Evolutionary conservation across 1,140 invertebrate species (phyloP).

Genomic region (Musca vetustissima): DNA sequence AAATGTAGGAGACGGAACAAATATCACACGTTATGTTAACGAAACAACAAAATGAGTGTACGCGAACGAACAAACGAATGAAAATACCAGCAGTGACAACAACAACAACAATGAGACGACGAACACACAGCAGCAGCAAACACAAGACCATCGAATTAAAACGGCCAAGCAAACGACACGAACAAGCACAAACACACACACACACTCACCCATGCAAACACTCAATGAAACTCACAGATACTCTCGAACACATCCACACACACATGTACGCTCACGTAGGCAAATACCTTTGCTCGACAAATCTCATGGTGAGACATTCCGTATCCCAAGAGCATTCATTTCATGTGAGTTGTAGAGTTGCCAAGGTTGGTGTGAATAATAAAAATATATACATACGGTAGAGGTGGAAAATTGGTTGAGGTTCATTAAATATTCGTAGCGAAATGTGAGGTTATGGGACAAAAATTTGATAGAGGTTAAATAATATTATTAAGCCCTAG

Average conservation of each 20-base stretch:
- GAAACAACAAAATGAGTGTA: not conserved
- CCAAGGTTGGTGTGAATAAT: too few relatives aligned
- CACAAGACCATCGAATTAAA: not conserved
- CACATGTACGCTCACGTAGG: not conserved
- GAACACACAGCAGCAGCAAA: not conserved
- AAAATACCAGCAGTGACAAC: not conserved
- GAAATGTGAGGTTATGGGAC: too few relatives aligned
- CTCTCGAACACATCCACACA: not conserved
- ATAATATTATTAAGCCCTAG: too few relatives aligned
- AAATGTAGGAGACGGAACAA: slow-evolving; percentile 8
- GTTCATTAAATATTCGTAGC: too few relatives aligned
- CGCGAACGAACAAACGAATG: too few relatives aligned
- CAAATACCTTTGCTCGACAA: slow-evolving; percentile 2
- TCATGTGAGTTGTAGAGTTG: too few relatives aligned
- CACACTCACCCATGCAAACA: not conserved
- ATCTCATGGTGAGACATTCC: too few relatives aligned
- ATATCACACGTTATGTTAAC: slow-evolving; percentile 19
- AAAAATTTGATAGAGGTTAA: too few relatives aligned
- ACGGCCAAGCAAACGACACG: not conserved
- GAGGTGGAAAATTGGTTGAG: too few relatives aligned
- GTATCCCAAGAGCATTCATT: too few relatives aligned
- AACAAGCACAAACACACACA: not conserved
- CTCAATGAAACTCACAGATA: not conserved
- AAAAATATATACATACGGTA: too few relatives aligned
- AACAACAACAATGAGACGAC: not conserved